These are phyloP conservation scores for Marisa cornuarietis DNA, from an alignment of 1,140 invertebrate species.

Conservation along the genomic window DNA sequence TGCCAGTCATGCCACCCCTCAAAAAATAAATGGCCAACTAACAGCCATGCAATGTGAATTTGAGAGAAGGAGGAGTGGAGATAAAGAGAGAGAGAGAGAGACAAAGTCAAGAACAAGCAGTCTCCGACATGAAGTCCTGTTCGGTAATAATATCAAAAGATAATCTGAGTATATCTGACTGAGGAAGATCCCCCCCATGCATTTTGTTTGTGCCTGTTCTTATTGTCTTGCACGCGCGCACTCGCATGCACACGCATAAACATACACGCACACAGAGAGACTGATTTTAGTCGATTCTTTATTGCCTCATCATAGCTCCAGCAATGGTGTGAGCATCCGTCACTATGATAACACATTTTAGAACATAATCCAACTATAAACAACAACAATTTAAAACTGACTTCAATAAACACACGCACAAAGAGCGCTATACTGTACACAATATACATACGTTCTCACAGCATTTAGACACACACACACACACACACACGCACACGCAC, in stretches of 20 bases:
- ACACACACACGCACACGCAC: neutral
- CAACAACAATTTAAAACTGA: neutral
- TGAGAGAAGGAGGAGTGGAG: neutral
- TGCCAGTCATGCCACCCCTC: too few species aligned
- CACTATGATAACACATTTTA: neutral
- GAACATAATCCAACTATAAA: too few species aligned
- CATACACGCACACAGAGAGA: too few species aligned
- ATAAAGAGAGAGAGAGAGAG: constrained; percentile 8
- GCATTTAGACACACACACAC: neutral
- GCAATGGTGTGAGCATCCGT: too few species aligned
- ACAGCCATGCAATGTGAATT: neutral
- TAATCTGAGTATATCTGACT: neutral
- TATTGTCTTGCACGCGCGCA: neutral
- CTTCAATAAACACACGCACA: neutral
- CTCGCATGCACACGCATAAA: neutral
- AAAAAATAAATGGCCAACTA: neutral
- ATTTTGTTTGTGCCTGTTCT: neutral
- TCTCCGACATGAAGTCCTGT: neutral
- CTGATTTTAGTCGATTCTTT: neutral
- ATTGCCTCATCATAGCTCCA: neutral
- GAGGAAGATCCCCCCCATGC: neutral
- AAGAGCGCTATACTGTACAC: neutral
- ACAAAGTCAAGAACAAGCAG: neutral
- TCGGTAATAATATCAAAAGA: neutral
- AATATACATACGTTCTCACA: neutral